Evolutionary conservation across 2,888 invertebrate species (phyloP), one percentile per base, ranked within the genome.

Genomic region (Antheraea assamensis): DNA sequence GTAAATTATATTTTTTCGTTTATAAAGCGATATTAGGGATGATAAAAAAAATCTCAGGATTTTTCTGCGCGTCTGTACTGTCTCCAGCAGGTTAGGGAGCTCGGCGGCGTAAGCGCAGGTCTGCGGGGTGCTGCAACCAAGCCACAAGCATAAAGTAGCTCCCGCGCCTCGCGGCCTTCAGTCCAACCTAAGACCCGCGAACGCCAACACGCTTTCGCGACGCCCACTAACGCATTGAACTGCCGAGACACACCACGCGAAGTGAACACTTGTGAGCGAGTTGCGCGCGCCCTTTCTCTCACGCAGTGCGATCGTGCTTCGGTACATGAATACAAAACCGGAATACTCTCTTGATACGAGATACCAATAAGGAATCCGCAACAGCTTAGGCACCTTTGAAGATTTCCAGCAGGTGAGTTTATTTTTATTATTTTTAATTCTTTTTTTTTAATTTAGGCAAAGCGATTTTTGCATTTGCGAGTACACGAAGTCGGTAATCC

Each of bases 261-360:
- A 87, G 89, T 90, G 89, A 85, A 85, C 88, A 86, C 87, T 86
- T 85, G 88, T 89, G 85, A 89, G 88, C 90, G 85, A 91, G 87
- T 89, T 87, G 90, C 89, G 90, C 92, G 90, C 92, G 90, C 92
- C 93, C 93, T 94, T 93, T 93, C 93, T 94, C 94, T 93, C 92
- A 90, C 92, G 92, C 92, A 90, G 90, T 90, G 92, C 90, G 88
- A 88, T 91, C 92, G 93, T 93, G 92, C 90, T 88, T 87, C 90
- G 90, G 90, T 90, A 92, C 92, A 92, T 94, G 93, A 91, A 92
- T 93, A 90, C 92, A 88, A 92, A 93, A 92, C 92, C 93, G 94
- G 93, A 93, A 92, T 90, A 85, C 89, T 90, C 89, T 90, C 89
- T 89, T 89, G 83, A 87, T 87, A 90, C 88, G 82, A 89, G 87